Evolutionary conservation across 2,888 invertebrate species (phyloP).

Genomic region (Ischnus inquisitorius): DNA sequence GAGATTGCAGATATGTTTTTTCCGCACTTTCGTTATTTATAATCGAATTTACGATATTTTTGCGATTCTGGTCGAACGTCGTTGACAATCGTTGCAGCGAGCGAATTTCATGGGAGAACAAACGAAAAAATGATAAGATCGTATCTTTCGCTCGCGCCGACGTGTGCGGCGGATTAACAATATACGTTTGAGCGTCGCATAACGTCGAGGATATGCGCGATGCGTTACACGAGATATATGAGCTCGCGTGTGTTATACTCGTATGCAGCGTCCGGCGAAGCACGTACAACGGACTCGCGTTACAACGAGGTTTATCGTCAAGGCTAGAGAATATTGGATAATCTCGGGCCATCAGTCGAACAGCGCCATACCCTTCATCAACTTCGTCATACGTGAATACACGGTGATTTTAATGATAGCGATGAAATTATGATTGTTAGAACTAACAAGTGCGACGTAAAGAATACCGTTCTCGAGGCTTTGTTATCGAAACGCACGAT

Average conservation of each 20-base stretch:
- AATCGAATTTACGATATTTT: neutral
- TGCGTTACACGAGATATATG: constrained; percentile 26
- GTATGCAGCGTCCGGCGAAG: neutral
- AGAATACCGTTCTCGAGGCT: neutral
- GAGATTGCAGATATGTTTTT: neutral
- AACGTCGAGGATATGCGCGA: constrained; percentile 21
- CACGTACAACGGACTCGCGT: constrained; percentile 47
- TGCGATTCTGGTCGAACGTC: neutral
- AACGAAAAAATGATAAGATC: neutral
- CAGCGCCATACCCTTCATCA: constrained; percentile 27
- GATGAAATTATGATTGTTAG: constrained; percentile 19
- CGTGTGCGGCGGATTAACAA: neutral
- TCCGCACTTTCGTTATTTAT: neutral
- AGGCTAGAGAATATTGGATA: constrained; percentile 64
- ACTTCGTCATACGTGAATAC: constrained; percentile 25
- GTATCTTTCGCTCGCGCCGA: neutral
- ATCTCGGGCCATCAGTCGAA: constrained; percentile 50
- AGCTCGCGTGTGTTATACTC: constrained; percentile 19
- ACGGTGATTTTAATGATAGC: constrained; percentile 26
- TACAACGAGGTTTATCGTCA: constrained; percentile 47
- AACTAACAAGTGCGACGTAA: neutral
- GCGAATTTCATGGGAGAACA: neutral
- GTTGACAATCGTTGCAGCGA: neutral
- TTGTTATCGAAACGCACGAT: neutral
- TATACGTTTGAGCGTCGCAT: neutral